Evolutionary conservation across 2,888 invertebrate genomes (phyloP).

Genomic region (Drosophila ezoana): DNA sequence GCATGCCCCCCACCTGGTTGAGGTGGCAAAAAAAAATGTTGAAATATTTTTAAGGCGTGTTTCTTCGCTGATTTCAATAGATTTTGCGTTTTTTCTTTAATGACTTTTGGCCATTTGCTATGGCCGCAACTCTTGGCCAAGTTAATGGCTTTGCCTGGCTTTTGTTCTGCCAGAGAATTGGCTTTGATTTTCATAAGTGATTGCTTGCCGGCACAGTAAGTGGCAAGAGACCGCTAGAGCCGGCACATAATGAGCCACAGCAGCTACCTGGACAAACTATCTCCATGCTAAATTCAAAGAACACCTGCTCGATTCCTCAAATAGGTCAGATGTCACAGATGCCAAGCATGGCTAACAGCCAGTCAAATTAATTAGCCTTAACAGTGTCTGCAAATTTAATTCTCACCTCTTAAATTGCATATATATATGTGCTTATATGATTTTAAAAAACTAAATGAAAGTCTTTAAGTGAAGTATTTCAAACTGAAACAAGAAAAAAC

Average conservation of each 20-base stretch:
- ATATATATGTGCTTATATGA: neutral
- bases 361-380: constrained; percentile 27
- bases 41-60: constrained; percentile 70
- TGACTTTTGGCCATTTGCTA: constrained; percentile 65
- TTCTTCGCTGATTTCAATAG: constrained; percentile 65
- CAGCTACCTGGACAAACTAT: constrained; percentile 21
- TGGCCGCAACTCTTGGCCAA: constrained; percentile 23
- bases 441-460: neutral
- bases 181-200: constrained; percentile 19
- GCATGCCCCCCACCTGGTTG: constrained; percentile 7
- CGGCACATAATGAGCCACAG: constrained; percentile 26
- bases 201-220: constrained; percentile 26
- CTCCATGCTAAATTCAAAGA: constrained; percentile 25
- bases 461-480: neutral
- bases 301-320: constrained; percentile 33
- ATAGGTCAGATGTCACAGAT: constrained; percentile 44
- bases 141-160: constrained; percentile 63
- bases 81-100: constrained; percentile 62
- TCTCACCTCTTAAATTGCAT: neutral
- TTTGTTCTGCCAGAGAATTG: constrained; percentile 66
- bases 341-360: constrained; percentile 21
- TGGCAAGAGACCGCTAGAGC: constrained; percentile 43
- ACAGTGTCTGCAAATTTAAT: constrained; percentile 9
- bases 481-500: neutral
- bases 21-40: constrained; percentile 13